Percentiles rank a stretch among this genome's conserved stretches.
These are phyloP conservation scores for Dolichallabes microphthalmus DNA, from an alignment of 2,113 vertebrate species.

Conservation along the genomic window DNA sequence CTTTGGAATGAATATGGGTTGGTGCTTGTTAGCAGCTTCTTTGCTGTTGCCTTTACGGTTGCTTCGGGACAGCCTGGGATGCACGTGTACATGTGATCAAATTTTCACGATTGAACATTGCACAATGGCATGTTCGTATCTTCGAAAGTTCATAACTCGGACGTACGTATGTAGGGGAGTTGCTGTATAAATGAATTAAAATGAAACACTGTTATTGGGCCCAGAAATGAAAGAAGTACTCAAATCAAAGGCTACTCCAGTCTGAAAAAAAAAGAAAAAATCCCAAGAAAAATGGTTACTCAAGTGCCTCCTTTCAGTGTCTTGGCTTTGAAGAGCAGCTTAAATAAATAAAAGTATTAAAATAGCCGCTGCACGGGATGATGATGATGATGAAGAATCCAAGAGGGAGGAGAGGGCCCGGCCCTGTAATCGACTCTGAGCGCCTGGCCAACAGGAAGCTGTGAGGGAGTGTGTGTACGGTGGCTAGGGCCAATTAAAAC, in stretches of 20 bases:
- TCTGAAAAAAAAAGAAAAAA: background rate
- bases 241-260: slow-evolving; percentile 14
- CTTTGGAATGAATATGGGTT: no score
- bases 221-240: slow-evolving; percentile 54
- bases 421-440: slow-evolving; percentile 61
- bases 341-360: slow-evolving; percentile 54
- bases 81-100: no score
- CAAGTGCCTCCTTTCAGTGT: slow-evolving; percentile 39
- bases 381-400: slow-evolving; percentile 55
- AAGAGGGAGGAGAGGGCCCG: slow-evolving; percentile 37
- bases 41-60: no score
- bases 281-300: background rate
- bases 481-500: slow-evolving; percentile 66
- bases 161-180: no score
- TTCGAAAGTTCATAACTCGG: no score
- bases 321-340: slow-evolving; percentile 48
- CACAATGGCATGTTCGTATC: no score
- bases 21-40: no score
- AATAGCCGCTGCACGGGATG: slow-evolving; percentile 47
- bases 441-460: slow-evolving; percentile 68
- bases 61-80: no score
- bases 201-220: slow-evolving; percentile 57
- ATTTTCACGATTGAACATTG: no score
- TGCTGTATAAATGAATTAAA: slow-evolving; percentile 25
- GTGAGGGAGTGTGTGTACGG: slow-evolving; percentile 54